These are phyloP conservation scores for Xestia xanthographa DNA, from an alignment of 2,888 invertebrate species.

Conservation along the genomic window DNA sequence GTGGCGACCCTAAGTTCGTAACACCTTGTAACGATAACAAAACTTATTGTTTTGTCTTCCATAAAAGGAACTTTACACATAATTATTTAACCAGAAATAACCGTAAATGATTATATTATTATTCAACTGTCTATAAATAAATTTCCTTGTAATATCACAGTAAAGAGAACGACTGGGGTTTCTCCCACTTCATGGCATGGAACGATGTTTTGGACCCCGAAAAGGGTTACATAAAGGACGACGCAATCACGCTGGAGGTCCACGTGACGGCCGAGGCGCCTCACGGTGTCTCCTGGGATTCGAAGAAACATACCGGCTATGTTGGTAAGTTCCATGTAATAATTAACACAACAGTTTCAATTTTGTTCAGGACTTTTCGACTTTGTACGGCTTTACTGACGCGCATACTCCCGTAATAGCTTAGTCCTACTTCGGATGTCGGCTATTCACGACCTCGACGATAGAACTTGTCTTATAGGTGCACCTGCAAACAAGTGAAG, in stretches of 20 bases:
- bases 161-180: conserved; percentile 97
- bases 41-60: background rate
- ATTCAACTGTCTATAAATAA: conserved; percentile 7
- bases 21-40: background rate
- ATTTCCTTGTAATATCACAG: conserved; percentile 72
- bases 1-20: background rate
- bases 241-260: conserved; percentile 97
- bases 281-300: conserved; percentile 99
- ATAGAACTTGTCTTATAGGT: background rate
- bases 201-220: conserved; percentile 97
- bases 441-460: background rate
- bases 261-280: conserved; percentile 97
- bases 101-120: background rate
- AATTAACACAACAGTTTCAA: background rate
- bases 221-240: conserved; percentile 98
- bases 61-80: background rate
- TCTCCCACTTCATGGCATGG: conserved; percentile 99
- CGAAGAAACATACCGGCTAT: conserved; percentile 98
- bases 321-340: conserved; percentile 85
- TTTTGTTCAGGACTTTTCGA: conserved; percentile 9
- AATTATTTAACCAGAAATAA: background rate
- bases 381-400: conserved; percentile 27
- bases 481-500: background rate
- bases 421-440: conserved; percentile 13
- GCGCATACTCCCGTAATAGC: background rate